Conservation (phyloP, 2,113 vertebrate species). For the Diadophis punctatus region DNA sequence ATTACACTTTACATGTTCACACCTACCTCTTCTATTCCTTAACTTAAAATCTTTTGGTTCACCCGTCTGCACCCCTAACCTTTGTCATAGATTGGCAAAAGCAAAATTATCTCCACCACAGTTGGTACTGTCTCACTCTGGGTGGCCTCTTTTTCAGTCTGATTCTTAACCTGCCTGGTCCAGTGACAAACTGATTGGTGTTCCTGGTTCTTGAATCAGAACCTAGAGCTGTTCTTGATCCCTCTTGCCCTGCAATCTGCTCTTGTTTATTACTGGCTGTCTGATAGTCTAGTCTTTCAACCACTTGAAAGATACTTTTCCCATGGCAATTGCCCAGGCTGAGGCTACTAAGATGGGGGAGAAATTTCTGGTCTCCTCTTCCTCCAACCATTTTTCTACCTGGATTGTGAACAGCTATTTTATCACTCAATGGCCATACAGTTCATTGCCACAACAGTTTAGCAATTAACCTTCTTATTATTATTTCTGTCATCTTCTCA, state of each 20-base stretch:
- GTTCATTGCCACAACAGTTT: not conserved
- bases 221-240: not conserved
- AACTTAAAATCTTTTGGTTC: not conserved
- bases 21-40: not conserved
- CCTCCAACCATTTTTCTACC: not conserved
- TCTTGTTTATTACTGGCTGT: not conserved
- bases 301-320: not conserved
- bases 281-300: not conserved
- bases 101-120: not conserved
- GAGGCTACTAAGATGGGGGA: not conserved
- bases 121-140: not conserved
- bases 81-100: not conserved
- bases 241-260: not conserved
- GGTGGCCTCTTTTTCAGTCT: not conserved
- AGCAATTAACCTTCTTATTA: not conserved
- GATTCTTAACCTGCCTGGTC: not conserved
- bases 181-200: not conserved
- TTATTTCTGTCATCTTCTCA: not conserved
- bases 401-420: not conserved
- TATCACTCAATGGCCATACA: not conserved
- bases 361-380: not conserved
- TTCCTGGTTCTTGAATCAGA: not conserved
- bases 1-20: not conserved
- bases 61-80: not conserved
- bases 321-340: not conserved